A percentile compares a stretch with the other conserved stretches of the same genome.
These are phyloP conservation scores for Cynocephalus volans DNA, from an alignment of 2,113 vertebrate species.

Conservation along the genomic window DNA sequence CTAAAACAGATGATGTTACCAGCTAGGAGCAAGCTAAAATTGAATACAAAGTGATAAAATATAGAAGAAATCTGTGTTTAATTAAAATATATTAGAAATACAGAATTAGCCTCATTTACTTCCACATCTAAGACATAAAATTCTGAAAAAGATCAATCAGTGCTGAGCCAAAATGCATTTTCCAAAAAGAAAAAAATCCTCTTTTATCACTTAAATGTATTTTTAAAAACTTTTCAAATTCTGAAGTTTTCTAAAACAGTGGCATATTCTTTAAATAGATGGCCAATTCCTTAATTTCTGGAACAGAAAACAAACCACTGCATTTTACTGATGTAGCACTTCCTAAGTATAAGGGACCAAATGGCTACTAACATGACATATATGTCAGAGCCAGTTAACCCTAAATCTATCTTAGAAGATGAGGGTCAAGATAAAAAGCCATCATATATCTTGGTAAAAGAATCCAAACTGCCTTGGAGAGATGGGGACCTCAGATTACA, in stretches of 20 bases:
- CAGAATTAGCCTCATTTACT: background rate
- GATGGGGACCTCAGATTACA: background rate
- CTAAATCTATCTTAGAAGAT: background rate
- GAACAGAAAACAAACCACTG: background rate
- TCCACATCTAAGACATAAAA: background rate
- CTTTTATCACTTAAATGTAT: background rate
- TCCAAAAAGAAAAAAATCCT: background rate
- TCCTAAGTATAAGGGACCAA: background rate
- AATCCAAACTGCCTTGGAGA: background rate
- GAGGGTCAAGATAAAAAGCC: background rate
- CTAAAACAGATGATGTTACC: slow-evolving; percentile 36
- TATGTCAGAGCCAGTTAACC: background rate
- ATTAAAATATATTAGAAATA: background rate
- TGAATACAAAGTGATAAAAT: slow-evolving; percentile 22
- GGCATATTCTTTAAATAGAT: background rate
- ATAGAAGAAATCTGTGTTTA: background rate
- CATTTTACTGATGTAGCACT: background rate
- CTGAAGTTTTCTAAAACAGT: slow-evolving; percentile 34
- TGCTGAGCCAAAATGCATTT: slow-evolving; percentile 17
- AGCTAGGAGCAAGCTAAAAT: slow-evolving; percentile 31
- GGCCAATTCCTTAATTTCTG: background rate
- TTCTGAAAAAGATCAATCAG: background rate
- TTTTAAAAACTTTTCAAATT: background rate
- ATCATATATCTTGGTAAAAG: background rate
- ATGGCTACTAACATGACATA: background rate